Percentiles rank a stretch among this genome's conserved stretches.
These are phyloP conservation scores for Dynastes maya DNA, from an alignment of 2,888 invertebrate genomes.

Conservation along the genomic window DNA sequence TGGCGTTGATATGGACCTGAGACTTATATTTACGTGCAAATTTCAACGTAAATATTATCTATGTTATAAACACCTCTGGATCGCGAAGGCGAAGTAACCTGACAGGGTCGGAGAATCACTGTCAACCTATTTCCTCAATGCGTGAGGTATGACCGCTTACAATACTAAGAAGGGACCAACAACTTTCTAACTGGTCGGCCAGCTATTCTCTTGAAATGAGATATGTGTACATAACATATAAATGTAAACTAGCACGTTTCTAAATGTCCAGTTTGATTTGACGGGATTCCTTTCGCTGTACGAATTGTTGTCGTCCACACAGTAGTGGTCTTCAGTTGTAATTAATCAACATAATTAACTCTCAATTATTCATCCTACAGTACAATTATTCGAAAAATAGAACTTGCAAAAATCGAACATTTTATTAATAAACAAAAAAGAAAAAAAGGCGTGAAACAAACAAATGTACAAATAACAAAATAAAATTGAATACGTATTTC, in stretches of 20 bases:
- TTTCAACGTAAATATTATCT: slow-evolving; percentile 43
- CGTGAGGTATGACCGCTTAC: slow-evolving; percentile 61
- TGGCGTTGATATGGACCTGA: background rate
- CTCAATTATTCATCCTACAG: too few species aligned
- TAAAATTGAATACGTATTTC: too few species aligned
- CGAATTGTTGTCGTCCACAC: too few species aligned
- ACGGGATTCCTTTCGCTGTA: background rate
- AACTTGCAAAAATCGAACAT: too few species aligned
- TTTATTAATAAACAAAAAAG: too few species aligned
- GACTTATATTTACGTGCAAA: slow-evolving; percentile 41
- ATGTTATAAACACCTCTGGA: slow-evolving; percentile 41
- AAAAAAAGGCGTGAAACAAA: too few species aligned
- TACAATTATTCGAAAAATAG: too few species aligned
- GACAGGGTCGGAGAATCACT: slow-evolving; percentile 54
- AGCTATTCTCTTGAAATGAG: slow-evolving; percentile 66
- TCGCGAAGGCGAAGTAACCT: slow-evolving; percentile 36
- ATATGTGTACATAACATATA: slow-evolving; percentile 64
- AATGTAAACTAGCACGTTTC: slow-evolving; percentile 64
- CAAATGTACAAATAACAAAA: too few species aligned
- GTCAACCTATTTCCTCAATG: slow-evolving; percentile 56
- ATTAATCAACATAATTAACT: too few species aligned
- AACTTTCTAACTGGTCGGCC: slow-evolving; percentile 66
- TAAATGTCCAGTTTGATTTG: slow-evolving; percentile 59
- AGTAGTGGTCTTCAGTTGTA: too few species aligned
- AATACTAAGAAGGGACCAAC: slow-evolving; percentile 59